phyloP scores from a whole-genome alignment of 1,140 invertebrate species.

The Orussus abietinus region DNA sequence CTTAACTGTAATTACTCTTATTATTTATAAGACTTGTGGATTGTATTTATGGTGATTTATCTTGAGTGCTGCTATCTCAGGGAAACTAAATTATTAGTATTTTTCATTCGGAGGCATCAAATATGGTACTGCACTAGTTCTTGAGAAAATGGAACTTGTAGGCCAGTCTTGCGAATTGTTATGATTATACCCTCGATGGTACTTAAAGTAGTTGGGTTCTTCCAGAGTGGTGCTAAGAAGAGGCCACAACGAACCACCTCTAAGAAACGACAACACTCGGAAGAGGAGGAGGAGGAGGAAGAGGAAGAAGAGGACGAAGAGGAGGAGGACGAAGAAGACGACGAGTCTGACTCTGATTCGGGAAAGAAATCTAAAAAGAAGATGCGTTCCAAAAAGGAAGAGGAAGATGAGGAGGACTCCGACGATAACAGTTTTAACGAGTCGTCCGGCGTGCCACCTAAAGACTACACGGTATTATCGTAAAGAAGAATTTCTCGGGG shows the following conservation, averaged over 20 bases:
- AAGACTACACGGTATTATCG: slow-evolving; percentile 52
- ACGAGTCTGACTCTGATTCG: slow-evolving; percentile 37
- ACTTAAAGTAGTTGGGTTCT: slow-evolving; percentile 3
- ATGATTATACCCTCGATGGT: background rate
- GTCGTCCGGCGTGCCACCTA: slow-evolving; percentile 43
- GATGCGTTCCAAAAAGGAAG: slow-evolving; percentile 46
- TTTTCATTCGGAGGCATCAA: no score
- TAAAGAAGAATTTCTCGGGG: no score
- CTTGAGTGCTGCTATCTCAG: background rate
- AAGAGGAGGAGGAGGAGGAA: slow-evolving; percentile 45
- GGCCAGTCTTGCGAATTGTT: no score
- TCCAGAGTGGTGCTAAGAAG: slow-evolving; percentile 36
- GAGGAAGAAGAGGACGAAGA: slow-evolving; percentile 49
- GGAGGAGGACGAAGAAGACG: slow-evolving; percentile 47
- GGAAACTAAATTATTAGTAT: slow-evolving; percentile 8
- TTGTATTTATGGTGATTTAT: slow-evolving; percentile 4
- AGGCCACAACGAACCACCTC: slow-evolving; percentile 42
- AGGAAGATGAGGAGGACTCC: slow-evolving; percentile 52
- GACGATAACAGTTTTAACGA: slow-evolving; percentile 49
- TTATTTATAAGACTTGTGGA: background rate
- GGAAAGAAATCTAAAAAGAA: slow-evolving; percentile 46
- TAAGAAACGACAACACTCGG: slow-evolving; percentile 47
- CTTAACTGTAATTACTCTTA: background rate
- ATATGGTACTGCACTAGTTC: no score
- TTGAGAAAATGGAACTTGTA: no score